Conservation (phyloP, 1,140 invertebrate species). For the Macrosteles quadrilineatus region DNA sequence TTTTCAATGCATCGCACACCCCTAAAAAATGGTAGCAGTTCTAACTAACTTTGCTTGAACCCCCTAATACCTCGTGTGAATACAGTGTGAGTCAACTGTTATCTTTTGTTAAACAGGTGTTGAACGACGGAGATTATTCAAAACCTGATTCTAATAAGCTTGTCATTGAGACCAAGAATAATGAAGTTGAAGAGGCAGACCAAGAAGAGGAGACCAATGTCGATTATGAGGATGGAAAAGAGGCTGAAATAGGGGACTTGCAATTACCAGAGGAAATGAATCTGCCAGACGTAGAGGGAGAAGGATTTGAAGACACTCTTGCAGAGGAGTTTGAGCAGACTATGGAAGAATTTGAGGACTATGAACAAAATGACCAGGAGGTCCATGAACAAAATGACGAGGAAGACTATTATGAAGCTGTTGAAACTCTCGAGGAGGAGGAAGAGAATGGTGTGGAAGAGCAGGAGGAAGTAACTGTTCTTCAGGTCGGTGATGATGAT, state of each 20-base stretch:
- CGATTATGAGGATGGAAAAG: background rate
- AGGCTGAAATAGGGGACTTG: background rate
- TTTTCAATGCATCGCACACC: no score
- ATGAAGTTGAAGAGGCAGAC: background rate
- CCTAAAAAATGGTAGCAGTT: no score
- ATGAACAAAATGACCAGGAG: background rate
- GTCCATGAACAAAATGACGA: no score
- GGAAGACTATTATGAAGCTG: background rate
- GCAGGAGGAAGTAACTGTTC: background rate
- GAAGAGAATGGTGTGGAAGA: constrained; percentile 15
- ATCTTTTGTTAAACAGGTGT: background rate
- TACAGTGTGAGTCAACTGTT: no score
- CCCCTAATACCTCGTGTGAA: no score
- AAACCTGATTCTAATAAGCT: background rate
- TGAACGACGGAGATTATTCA: background rate
- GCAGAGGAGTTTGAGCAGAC: background rate
- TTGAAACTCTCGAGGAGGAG: background rate
- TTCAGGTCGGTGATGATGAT: background rate
- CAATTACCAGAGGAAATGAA: background rate
- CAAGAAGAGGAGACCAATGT: background rate
- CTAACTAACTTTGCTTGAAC: no score
- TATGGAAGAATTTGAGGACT: background rate
- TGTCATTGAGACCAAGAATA: background rate
- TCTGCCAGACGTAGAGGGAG: background rate
- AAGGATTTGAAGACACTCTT: background rate